phyloP scores from a whole-genome alignment of 2,113 vertebrate genomes.

The Chaetodon auriga region DNA sequence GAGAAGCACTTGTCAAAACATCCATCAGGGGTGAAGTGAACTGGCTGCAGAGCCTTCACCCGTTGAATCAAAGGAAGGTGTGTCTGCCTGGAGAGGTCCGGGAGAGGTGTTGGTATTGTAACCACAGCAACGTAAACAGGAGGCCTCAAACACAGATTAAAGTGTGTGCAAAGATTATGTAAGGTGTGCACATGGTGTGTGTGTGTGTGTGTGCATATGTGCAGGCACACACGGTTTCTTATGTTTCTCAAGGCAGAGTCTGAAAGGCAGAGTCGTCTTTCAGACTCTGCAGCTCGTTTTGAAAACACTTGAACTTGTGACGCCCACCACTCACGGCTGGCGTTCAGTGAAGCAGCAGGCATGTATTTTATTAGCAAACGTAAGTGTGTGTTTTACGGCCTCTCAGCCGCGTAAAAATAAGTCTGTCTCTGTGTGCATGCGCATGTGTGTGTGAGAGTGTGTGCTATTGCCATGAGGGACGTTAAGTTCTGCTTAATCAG shows the following conservation, averaged over 20 bases:
- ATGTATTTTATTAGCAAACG: slow-evolving; percentile 58
- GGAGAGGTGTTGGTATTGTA: slow-evolving; percentile 69
- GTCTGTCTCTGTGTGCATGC: slow-evolving; percentile 23
- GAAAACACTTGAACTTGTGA: slow-evolving; percentile 44
- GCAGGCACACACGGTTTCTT: slow-evolving; percentile 42
- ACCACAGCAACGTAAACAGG: slow-evolving; percentile 74
- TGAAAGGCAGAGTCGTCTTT: slow-evolving; percentile 37
- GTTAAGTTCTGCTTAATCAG: slow-evolving; percentile 35
- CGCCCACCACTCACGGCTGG: slow-evolving; percentile 44
- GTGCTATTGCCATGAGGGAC: slow-evolving; percentile 23
- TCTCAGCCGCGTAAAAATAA: slow-evolving; percentile 54
- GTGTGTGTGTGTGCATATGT: background rate
- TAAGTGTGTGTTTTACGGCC: slow-evolving; percentile 60
- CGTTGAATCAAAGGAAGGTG: slow-evolving; percentile 75
- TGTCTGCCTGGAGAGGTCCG: slow-evolving; percentile 67
- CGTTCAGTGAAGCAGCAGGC: slow-evolving; percentile 42
- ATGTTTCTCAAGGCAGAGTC: slow-evolving; percentile 29
- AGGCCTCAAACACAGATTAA: slow-evolving; percentile 76
- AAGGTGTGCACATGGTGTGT: slow-evolving; percentile 39
- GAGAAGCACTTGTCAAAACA: slow-evolving; percentile 67
- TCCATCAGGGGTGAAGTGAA: slow-evolving; percentile 58
- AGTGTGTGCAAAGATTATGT: slow-evolving; percentile 69
- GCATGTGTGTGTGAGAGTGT: background rate
- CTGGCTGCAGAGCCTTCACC: slow-evolving; percentile 39
- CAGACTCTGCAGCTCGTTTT: slow-evolving; percentile 29